These are phyloP conservation scores for Apis laboriosa DNA, from an alignment of 1,140 invertebrate genomes.

Conservation along the genomic window DNA sequence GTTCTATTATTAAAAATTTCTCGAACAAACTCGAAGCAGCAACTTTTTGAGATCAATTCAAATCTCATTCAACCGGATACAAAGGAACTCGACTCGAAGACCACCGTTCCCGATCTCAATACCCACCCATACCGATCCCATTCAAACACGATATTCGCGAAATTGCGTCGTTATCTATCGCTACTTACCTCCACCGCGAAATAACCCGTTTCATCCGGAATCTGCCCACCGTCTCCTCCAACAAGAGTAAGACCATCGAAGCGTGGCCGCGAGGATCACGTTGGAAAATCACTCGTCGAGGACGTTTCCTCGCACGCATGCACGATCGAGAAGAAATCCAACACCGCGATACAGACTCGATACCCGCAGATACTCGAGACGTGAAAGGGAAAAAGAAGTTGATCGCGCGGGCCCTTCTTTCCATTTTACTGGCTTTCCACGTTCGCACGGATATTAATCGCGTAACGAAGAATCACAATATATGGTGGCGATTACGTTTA, in stretches of 20 bases:
- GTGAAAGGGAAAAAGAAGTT: neutral
- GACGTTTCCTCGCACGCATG: constrained; percentile 9
- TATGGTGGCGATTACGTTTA: neutral
- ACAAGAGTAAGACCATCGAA: neutral
- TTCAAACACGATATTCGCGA: constrained; percentile 25
- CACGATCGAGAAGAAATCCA: constrained; percentile 15
- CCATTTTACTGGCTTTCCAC: constrained; percentile 24
- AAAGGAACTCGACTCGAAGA: constrained; percentile 46
- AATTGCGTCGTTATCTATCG: constrained; percentile 55
- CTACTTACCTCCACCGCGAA: constrained; percentile 11
- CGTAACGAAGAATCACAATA: neutral
- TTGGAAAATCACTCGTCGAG: neutral
- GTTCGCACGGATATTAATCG: constrained; percentile 51
- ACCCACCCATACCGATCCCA: constrained; percentile 1
- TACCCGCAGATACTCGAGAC: constrained; percentile 37
- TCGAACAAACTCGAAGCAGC: neutral
- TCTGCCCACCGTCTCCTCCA: constrained; percentile 2
- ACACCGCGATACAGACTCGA: constrained; percentile 9
- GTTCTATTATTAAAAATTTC: too few species aligned
- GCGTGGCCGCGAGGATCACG: neutral
- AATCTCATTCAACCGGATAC: neutral
- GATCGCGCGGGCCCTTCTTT: constrained; percentile 3
- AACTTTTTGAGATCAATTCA: neutral
- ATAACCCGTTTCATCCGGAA: constrained; percentile 22
- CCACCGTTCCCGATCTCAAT: constrained; percentile 43